A percentile compares a stretch with the other conserved stretches of the same genome.
These are phyloP conservation scores for Habropoda laboriosa DNA, from an alignment of 1,140 invertebrate species.

Conservation along the genomic window DNA sequence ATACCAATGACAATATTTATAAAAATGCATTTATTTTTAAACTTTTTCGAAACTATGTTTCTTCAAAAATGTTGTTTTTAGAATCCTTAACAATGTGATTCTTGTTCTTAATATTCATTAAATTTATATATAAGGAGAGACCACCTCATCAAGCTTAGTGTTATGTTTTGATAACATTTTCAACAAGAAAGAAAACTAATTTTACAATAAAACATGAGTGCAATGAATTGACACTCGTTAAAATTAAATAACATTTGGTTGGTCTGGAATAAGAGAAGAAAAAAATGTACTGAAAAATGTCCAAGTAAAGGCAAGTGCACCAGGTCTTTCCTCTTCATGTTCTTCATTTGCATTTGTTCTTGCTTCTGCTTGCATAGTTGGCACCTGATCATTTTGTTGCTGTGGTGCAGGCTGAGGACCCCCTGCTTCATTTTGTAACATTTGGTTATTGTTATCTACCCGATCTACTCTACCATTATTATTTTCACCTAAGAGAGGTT, in stretches of 20 bases:
- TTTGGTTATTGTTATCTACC: conserved; percentile 78
- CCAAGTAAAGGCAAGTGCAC: conserved; percentile 86
- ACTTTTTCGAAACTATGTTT: conserved; percentile 1
- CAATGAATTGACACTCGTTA: background rate
- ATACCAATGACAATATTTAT: conserved; percentile 33
- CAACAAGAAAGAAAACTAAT: conserved; percentile 34
- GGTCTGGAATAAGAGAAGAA: conserved; percentile 89
- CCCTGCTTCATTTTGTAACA: conserved; percentile 66
- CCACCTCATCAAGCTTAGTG: conserved; percentile 20
- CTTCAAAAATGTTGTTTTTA: background rate
- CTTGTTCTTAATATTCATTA: conserved; percentile 15
- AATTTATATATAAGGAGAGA: conserved; percentile 23
- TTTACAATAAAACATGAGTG: conserved; percentile 33
- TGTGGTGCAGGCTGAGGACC: conserved; percentile 51
- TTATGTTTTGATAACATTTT: conserved; percentile 15
- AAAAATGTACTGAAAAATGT: conserved; percentile 90
- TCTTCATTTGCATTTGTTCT: conserved; percentile 75
- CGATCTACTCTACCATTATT: conserved; percentile 73
- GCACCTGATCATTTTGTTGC: conserved; percentile 64
- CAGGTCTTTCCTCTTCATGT: conserved; percentile 82
- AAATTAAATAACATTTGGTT: conserved; percentile 83
- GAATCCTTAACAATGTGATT: background rate
- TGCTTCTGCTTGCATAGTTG: conserved; percentile 65
- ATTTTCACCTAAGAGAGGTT: conserved; percentile 82
- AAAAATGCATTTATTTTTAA: conserved; percentile 42